Evolutionary conservation across 1,140 invertebrate species (phyloP).

Genomic region (Thaumetopoea pityocampa): DNA sequence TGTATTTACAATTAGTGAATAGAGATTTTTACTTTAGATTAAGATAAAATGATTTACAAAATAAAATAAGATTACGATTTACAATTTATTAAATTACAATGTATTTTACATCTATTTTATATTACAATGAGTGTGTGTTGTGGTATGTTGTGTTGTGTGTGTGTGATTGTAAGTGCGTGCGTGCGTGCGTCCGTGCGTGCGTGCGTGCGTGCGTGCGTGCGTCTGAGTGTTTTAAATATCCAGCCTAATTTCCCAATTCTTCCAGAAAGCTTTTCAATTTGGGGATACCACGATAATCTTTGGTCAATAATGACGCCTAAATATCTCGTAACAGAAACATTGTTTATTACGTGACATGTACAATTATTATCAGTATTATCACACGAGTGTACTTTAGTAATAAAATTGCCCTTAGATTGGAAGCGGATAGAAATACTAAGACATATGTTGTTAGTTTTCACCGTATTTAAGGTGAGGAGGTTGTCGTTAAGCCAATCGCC

Average conservation of each 20-base stretch:
- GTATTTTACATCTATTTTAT: no score
- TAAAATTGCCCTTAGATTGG: background rate
- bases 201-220: no score
- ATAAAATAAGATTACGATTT: no score
- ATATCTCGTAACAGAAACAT: background rate
- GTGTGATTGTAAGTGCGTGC: no score
- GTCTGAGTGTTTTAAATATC: slow-evolving; percentile 2
- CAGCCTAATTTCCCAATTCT: background rate
- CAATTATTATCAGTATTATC: background rate
- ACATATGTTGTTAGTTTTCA: slow-evolving; percentile 5
- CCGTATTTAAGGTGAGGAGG: background rate
- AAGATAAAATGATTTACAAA: no score
- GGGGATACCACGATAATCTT: background rate
- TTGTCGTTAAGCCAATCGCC: background rate
- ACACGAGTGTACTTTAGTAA: slow-evolving; percentile 1
- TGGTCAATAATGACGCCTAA: background rate
- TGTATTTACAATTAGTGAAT: no score
- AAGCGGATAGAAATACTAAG: background rate
- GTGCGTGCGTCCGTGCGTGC: no score
- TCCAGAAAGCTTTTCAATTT: background rate
- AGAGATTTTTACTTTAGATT: no score
- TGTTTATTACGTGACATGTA: background rate
- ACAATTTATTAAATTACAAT: no score
- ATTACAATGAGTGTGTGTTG: no score
- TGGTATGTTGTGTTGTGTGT: no score